These are phyloP conservation scores for Gymnosoma rotundatum DNA, from an alignment of 2,888 invertebrate species.

Conservation along the genomic window DNA sequence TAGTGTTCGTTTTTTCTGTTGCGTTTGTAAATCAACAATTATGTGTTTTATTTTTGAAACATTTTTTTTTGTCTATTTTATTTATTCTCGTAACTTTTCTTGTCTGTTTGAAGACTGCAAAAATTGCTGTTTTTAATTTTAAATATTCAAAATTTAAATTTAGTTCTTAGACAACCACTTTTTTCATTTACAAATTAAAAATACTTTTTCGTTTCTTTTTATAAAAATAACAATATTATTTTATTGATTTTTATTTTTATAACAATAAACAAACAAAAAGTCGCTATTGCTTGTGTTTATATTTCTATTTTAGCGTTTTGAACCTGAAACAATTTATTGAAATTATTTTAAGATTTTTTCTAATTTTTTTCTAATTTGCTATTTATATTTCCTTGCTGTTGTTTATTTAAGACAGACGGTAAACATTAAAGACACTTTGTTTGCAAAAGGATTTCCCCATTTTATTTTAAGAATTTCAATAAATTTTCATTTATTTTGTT, in stretches of 20 bases:
- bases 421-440: slow-evolving; percentile 9
- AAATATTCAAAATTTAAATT: slow-evolving; percentile 54
- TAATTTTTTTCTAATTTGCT: slow-evolving; percentile 5
- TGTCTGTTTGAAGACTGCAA: slow-evolving; percentile 31
- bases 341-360: slow-evolving; percentile 42
- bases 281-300: slow-evolving; percentile 33
- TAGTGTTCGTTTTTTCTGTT: slow-evolving; percentile 31
- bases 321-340: slow-evolving; percentile 42
- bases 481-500: not conserved
- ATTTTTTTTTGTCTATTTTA: slow-evolving; percentile 11
- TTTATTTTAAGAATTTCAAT: slow-evolving; percentile 27
- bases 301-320: slow-evolving; percentile 40
- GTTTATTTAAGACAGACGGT: slow-evolving; percentile 21
- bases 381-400: slow-evolving; percentile 45
- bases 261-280: slow-evolving; percentile 43
- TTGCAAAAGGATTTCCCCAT: slow-evolving; percentile 46
- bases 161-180: slow-evolving; percentile 69
- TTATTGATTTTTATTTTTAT: slow-evolving; percentile 67
- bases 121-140: slow-evolving; percentile 50
- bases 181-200: slow-evolving; percentile 49
- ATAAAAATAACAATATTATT: slow-evolving; percentile 53
- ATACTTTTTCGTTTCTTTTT: slow-evolving; percentile 47
- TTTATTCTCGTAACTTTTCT: slow-evolving; percentile 22
- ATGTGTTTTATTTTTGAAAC: slow-evolving; percentile 46
- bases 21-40: slow-evolving; percentile 42